Base-by-base conservation (phyloP, 2,113 vertebrate species). In the Apeltes quadracus region DNA sequence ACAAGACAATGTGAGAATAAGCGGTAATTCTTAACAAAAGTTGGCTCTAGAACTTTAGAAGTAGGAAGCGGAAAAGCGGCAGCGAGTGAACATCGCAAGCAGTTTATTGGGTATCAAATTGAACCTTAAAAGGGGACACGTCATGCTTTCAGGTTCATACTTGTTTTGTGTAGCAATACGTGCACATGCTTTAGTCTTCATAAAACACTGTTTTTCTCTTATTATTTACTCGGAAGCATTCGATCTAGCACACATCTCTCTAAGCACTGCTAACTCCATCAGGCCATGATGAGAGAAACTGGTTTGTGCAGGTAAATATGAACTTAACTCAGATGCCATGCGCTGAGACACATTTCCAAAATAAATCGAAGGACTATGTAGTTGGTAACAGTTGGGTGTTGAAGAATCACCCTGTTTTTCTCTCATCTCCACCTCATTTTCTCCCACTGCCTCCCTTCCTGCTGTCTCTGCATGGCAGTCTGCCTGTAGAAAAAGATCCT, bases 361-460 rank as follows among this genome's bases (percentile, higher is more conserved):
- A 43, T 23, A 10, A 55, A 25, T 6, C 2, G 0, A 32, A n/a
- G 23, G 46, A 5, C 43, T 22, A 8, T 41, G 14, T 27, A 61
- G 5, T 1, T 3, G 54, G 20, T 36, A 36, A 36, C 36, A 34
- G 20, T 58, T 18, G 13, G 36, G 14, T 43, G 46, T 25, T 12
- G 50, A 46, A 34, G 36, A 61, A 29, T 16, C 36, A 5, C 48
- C 0, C 0, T 22, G 50, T 58, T 51, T 12, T 39, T 62, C 11
- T 54, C 39, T 56, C 5, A 0, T 9, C 25, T 36, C 46, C 43
- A 25, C 43, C 63, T 64, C 59, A 38, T 63, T 46, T 29, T 51
- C 53, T 46, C 59, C 58, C 44, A 15, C 58, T 71, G 51, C 16
- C 51, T 16, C 55, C 48, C 44, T 72, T 69, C 62, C 68, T 39